These are phyloP conservation scores for Drosophila recens DNA, from an alignment of 2,888 invertebrate species.

Conservation along the genomic window DNA sequence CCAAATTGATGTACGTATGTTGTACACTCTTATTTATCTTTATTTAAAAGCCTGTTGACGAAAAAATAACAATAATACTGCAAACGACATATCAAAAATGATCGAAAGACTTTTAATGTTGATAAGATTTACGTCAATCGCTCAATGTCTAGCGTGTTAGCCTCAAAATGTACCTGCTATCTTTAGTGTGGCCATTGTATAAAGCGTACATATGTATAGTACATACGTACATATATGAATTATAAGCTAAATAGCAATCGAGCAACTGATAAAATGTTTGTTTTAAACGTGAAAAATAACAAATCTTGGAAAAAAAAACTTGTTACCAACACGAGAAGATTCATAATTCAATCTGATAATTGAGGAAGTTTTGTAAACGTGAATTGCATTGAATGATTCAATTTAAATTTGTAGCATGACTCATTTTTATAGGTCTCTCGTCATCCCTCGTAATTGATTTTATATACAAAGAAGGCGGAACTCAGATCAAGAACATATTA, in stretches of 20 bases:
- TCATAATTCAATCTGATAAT: conserved; percentile 10
- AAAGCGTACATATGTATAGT: background rate
- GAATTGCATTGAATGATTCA: conserved; percentile 36
- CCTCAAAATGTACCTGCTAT: conserved; percentile 40
- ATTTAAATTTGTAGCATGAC: conserved; percentile 47
- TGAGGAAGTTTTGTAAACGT: conserved; percentile 41
- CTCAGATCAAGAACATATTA: conserved; percentile 36
- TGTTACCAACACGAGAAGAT: conserved; percentile 12
- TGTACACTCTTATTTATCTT: background rate
- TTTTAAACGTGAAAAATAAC: conserved; percentile 1
- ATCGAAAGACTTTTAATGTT: conserved; percentile 34
- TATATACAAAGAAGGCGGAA: conserved; percentile 59
- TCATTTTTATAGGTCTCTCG: conserved; percentile 39
- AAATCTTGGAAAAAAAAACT: conserved; percentile 19
- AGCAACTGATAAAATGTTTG: conserved; percentile 54
- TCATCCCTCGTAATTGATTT: conserved; percentile 19
- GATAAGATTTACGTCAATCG: conserved; percentile 56
- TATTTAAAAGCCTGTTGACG: background rate
- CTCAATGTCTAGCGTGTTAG: conserved; percentile 39
- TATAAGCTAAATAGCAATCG: conserved; percentile 29
- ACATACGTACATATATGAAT: conserved; percentile 10
- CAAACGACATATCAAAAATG: conserved; percentile 12
- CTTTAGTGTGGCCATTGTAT: conserved; percentile 38
- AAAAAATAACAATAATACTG: conserved; percentile 5
- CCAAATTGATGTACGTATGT: too few relatives aligned